A percentile compares a stretch with the other conserved stretches of the same genome.
phyloP scores from a whole-genome alignment of 1,140 invertebrate species.

The Tribolium castaneum region DNA sequence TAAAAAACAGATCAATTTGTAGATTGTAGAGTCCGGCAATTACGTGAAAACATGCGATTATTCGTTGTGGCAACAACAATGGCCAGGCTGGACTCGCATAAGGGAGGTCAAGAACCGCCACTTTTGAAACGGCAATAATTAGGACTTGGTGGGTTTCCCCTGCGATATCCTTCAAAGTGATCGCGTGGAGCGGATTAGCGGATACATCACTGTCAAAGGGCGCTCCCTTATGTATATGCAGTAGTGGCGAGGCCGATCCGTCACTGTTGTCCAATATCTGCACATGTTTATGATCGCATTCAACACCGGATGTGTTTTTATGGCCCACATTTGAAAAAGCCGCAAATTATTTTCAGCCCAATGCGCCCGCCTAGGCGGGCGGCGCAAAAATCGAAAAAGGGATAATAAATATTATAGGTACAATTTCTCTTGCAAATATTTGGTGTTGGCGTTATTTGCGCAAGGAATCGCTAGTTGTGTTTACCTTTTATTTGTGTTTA shows the following conservation, averaged over 20 bases:
- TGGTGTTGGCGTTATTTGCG: too few species aligned
- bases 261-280: constrained; percentile 28
- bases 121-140: constrained; percentile 19
- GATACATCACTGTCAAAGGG: constrained; percentile 21
- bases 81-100: background rate
- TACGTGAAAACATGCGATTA: background rate
- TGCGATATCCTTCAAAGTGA: background rate
- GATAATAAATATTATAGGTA: background rate
- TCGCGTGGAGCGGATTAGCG: constrained; percentile 16
- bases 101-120: constrained; percentile 10
- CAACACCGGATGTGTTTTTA: constrained; percentile 44
- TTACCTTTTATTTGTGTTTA: background rate
- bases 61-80: constrained; percentile 6
- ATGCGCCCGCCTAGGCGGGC: background rate
- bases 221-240: constrained; percentile 33
- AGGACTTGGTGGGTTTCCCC: background rate
- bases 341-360: constrained; percentile 42
- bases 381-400: background rate
- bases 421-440: too few species aligned
- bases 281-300: constrained; percentile 44
- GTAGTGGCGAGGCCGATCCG: constrained; percentile 6
- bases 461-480: too few species aligned
- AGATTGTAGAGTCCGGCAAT: background rate
- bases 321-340: constrained; percentile 42
- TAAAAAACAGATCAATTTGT: background rate